Evolutionary conservation across 2,888 invertebrate genomes (phyloP), one percentile per base, ranked within the genome.

Genomic region (Therioaphis trifolii): DNA sequence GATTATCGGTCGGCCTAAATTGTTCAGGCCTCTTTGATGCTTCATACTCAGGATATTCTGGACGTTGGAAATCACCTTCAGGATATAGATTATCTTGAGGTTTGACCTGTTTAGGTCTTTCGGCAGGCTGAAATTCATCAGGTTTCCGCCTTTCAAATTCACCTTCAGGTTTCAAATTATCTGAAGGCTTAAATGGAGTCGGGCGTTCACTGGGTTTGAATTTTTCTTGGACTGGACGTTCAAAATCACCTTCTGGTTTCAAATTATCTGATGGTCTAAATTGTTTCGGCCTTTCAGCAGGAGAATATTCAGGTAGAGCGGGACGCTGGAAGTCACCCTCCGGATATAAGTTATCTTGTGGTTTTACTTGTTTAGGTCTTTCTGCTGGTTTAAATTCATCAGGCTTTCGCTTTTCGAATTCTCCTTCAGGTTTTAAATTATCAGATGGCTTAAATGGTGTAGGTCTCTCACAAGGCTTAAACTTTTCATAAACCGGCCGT

Each of bases 291-390:
- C 85, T 87, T 85, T 90, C 91, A 4, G 89, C 90, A 5, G 90
- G 89, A 21, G 15, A 40, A 40, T 35, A 76, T 21, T 58, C 43
- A 7, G 58, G 24, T 12, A 14, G 3, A 52, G 89, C 88, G 0
- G 91, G 92, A 11, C 89, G 87, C n/a, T 76, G 90, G 75, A 92
- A 90, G 72, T 89, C 91, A 1, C 93, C 94, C 88, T 93, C 93
- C 0, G 91, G 91, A 84, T 88, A 88, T 1, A 92, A 87, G 86
- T 91, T 91, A 76, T 87, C 87, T n/a, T 66, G 40, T n/a, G 66
- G 66, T 35, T 66, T 66, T 9, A 66, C 15, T 66, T 89, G 85
- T 71, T 89, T 89, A 0, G 91, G 92, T 18, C 88, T 88, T 86
- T 92, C 92, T 18, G 89, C 90, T 0, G 90, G 90, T 0, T 87